Evolutionary conservation across 2,113 vertebrate genomes (phyloP).

Genomic region (Aramus guarauna): DNA sequence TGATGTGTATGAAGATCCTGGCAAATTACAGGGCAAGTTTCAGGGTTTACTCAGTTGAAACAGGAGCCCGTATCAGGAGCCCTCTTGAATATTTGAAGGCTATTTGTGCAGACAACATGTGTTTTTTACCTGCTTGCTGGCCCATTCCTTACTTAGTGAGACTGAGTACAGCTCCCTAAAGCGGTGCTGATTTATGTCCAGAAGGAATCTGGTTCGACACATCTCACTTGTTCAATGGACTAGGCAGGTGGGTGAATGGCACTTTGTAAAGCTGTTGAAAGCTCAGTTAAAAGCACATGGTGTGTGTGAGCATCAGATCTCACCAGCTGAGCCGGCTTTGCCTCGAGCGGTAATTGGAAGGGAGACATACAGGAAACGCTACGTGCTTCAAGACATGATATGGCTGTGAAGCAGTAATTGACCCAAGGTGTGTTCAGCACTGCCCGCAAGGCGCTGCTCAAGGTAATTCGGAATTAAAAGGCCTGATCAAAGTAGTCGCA

Average conservation of each 20-base stretch:
- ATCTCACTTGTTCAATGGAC: not conserved
- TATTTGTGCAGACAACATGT: not conserved
- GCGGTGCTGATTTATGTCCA: not conserved
- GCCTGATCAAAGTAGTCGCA: not conserved
- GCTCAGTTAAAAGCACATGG: not conserved
- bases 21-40: not conserved
- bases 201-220: not conserved
- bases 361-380: not conserved
- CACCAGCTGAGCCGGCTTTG: not conserved
- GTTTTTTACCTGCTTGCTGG: not conserved
- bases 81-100: not conserved
- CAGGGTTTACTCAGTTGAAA: not conserved
- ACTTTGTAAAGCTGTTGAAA: not conserved
- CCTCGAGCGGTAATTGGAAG: not conserved
- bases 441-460: accelerated
- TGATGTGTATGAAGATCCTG: not conserved
- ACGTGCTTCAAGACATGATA: not conserved
- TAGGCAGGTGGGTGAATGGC: not conserved
- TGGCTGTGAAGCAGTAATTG: not conserved
- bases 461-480: not conserved
- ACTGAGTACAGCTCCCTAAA: not conserved
- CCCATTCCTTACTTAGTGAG: not conserved
- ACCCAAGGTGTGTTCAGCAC: not conserved
- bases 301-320: not conserved
- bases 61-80: not conserved